Percentiles rank a stretch among this genome's conserved stretches.
These are phyloP conservation scores for Spinus pinus DNA, from an alignment of 2,797 vertebrate genomes.

Conservation along the genomic window DNA sequence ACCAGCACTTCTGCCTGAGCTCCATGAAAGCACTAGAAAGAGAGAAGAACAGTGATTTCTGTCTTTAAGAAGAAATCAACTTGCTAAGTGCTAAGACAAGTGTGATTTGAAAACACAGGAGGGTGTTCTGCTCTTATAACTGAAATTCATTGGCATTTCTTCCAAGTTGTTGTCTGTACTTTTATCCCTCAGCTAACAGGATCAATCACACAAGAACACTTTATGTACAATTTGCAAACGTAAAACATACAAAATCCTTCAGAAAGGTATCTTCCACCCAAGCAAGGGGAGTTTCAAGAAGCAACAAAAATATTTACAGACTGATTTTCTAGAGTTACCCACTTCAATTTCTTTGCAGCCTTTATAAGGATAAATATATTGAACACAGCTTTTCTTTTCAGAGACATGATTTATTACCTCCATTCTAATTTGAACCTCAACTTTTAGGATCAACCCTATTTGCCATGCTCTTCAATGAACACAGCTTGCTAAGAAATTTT, in stretches of 20 bases:
- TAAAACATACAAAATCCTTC: background rate
- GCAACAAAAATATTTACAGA: background rate
- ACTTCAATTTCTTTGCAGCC: background rate
- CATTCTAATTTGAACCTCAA: background rate
- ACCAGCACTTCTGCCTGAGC: background rate
- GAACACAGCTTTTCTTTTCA: background rate
- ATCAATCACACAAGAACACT: background rate
- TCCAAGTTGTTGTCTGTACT: background rate
- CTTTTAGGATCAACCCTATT: background rate
- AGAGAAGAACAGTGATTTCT: background rate
- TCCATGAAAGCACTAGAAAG: background rate
- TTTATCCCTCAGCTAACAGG: background rate
- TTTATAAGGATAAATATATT: background rate
- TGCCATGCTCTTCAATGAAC: background rate
- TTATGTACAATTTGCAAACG: background rate
- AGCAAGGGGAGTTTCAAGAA: background rate
- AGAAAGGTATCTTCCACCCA: background rate
- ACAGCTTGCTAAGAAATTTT: background rate
- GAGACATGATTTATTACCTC: background rate
- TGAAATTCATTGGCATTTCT: background rate
- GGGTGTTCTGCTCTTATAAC: background rate
- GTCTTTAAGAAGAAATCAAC: background rate
- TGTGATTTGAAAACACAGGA: background rate
- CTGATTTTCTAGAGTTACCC: background rate
- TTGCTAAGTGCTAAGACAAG: background rate